Percentiles rank a stretch among this genome's conserved stretches.
Evolutionary conservation across 2,797 vertebrate species (phyloP).

Genomic region (Pseudotriccus pelzelni): DNA sequence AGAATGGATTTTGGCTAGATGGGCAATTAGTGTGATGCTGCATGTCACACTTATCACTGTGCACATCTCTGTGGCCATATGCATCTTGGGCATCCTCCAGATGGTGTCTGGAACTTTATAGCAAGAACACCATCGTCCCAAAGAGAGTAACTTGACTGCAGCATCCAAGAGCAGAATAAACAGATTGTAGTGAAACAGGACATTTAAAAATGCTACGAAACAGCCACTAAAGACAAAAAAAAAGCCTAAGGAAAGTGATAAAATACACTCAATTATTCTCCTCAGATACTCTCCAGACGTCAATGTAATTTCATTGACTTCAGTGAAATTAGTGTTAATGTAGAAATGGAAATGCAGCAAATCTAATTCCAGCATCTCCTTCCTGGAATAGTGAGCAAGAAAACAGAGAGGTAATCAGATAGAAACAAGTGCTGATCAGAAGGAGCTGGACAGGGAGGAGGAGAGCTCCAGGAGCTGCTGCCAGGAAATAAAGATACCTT

Average conservation of each 20-base stretch:
- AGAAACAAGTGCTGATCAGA: conserved; percentile 53
- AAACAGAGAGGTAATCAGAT: conserved; percentile 34
- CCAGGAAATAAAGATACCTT: conserved; percentile 28
- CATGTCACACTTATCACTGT: rapidly evolving
- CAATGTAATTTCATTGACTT: conserved; percentile 53
- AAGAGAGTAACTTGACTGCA: neutral
- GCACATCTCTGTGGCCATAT: neutral
- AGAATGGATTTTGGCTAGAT: neutral
- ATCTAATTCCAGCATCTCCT: conserved; percentile 52
- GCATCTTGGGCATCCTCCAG: neutral
- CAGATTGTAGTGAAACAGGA: neutral
- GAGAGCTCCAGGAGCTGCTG: neutral
- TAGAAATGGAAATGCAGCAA: conserved; percentile 57
- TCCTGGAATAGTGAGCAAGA: conserved; percentile 54
- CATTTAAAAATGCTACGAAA: neutral
- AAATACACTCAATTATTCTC: conserved; percentile 45
- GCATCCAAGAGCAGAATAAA: neutral
- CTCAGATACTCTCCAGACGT: conserved; percentile 39
- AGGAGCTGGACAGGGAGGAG: neutral
- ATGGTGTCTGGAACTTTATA: neutral
- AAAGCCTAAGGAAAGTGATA: conserved; percentile 19
- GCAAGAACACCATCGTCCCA: neutral
- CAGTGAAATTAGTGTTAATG: conserved; percentile 61
- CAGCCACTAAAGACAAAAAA: neutral
- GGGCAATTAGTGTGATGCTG: neutral